These are phyloP conservation scores for Campylomormyrus tamandua DNA, from an alignment of 2,113 vertebrate species.

Conservation along the genomic window DNA sequence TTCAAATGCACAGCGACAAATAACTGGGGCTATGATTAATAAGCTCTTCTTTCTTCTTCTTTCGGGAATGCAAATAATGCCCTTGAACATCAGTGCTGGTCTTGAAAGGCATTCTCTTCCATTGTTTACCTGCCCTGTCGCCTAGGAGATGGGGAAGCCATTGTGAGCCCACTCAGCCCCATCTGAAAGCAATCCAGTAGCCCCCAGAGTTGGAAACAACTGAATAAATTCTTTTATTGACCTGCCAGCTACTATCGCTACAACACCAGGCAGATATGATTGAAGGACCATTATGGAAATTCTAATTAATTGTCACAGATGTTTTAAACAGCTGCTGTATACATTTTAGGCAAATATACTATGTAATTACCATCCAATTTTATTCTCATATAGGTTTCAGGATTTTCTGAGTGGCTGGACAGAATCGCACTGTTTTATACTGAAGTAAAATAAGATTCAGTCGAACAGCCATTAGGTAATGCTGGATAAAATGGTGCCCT, in stretches of 20 bases:
- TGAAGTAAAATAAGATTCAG: not conserved
- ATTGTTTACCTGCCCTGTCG: constrained; percentile 47
- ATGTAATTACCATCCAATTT: not conserved
- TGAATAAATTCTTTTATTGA: not conserved
- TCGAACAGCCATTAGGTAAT: not conserved
- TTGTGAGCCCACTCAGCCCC: constrained; percentile 31
- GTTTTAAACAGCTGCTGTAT: not conserved
- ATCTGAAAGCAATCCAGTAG: constrained; percentile 43
- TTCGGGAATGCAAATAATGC: constrained; percentile 39
- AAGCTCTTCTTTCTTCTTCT: not conserved
- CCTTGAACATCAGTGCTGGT: constrained; percentile 27
- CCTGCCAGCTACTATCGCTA: not conserved
- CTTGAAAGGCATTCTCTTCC: constrained; percentile 20
- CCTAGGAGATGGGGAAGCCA: constrained; percentile 40
- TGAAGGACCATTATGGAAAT: not conserved
- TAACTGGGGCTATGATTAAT: constrained; percentile 6
- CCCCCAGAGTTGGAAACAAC: not conserved
- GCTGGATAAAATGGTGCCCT: not conserved
- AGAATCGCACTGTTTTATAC: not conserved
- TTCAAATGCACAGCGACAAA: not conserved
- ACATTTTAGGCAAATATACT: not conserved
- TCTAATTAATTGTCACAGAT: not conserved
- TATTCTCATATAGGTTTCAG: not conserved
- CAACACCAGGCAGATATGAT: not conserved
- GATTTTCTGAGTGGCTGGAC: not conserved